Evolutionary conservation across 2,797 vertebrate genomes (phyloP), one percentile per base, ranked within the genome.

Genomic region (Coregonus ussuriensis): DNA sequence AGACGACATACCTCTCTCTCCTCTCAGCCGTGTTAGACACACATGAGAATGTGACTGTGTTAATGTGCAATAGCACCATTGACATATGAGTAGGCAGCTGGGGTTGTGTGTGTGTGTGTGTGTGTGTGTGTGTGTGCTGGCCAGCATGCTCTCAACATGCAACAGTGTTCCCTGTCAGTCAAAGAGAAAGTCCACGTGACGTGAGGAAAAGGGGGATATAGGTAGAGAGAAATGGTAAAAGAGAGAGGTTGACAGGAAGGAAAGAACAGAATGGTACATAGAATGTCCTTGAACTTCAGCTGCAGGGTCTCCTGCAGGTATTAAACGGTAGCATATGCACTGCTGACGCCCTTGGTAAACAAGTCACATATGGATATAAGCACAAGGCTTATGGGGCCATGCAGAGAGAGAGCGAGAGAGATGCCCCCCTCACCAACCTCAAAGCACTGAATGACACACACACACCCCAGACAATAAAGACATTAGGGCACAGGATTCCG

Each of bases 291-390:
- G 80, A 83, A 82, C 88, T 84, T 82, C 80, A 88, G 87, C 88
- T 74, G 77, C 73, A 0, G 77, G 83, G 82, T 84, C 76, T 83
- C 82, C 74, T 84, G 88, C 91, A 92, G 90, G 90, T 91, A 86
- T 79, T 82, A 84, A 79, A 83, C 85, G 83, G 87, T 67, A 79
- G 83, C 86, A 80, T 85, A 87, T 86, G 87, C 80, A 84, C 79
- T 85, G 89, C 91, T 91, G 91, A 93, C 83, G 81, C 88, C 88
- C 86, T 91, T 88, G 82, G 72, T 89, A 93, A 86, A 84, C 89
- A 89, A 92, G 88, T 89, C 89, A 88, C 91, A 92, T 91, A 89
- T 89, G 87, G 88, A 25, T 25, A 25, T 25, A 25, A 25, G 25
- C 25, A 25, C 25, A 25, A 25, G 25, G 25, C 25, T 25, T 25